Evolutionary conservation across 2,113 vertebrate genomes (phyloP).

Genomic region (Motacilla alba): DNA sequence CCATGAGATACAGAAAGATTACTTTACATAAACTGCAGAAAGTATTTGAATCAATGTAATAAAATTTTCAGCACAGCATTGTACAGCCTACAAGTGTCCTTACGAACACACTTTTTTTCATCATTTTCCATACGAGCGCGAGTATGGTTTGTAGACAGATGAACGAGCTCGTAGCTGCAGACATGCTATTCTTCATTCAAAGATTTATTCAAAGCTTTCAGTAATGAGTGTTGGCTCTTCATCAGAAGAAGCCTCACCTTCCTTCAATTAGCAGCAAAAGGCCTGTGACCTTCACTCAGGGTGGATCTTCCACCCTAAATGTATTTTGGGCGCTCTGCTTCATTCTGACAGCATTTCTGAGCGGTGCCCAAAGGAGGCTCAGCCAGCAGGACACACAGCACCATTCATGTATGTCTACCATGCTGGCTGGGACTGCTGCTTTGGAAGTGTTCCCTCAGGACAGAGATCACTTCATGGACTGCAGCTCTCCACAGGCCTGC

Average conservation of each 20-base stretch:
- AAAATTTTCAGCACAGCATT: conserved; percentile 38
- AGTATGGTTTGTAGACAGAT: neutral
- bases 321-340: neutral
- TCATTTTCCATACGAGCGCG: neutral
- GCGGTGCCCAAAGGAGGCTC: neutral
- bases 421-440: neutral
- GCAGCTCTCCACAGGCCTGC: neutral
- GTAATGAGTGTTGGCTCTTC: neutral
- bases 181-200: neutral
- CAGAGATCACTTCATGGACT: neutral
- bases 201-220: neutral
- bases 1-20: conserved; percentile 38
- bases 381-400: neutral
- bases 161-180: neutral
- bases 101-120: neutral
- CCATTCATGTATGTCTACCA: rapidly evolving
- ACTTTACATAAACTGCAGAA: conserved; percentile 51
- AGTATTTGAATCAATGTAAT: conserved; percentile 46
- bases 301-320: neutral
- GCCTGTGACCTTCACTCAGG: neutral
- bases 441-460: neutral
- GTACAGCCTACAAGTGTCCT: conserved; percentile 9
- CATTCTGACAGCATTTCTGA: neutral
- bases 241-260: neutral
- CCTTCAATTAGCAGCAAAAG: neutral